phyloP scores from a whole-genome alignment of 2,888 invertebrate genomes.

The Agonopterix heracliana region DNA sequence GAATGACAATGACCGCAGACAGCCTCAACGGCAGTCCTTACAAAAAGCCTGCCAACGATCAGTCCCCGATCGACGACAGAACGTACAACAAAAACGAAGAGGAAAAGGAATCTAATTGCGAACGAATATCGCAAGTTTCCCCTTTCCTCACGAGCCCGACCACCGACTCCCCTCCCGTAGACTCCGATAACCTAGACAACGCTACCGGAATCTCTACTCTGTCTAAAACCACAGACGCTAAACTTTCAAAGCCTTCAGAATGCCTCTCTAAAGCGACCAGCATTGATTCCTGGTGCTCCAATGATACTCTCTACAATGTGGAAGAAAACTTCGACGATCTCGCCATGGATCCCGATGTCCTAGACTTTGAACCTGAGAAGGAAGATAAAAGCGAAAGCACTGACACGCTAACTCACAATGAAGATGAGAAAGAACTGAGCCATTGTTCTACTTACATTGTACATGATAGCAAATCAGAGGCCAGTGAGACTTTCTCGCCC shows the following conservation, averaged over 20 bases:
- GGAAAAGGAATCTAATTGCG: slow-evolving; percentile 49
- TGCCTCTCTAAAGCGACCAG: slow-evolving; percentile 74
- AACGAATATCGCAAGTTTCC: slow-evolving; percentile 61
- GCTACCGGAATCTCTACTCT: slow-evolving; percentile 62
- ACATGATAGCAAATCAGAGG: slow-evolving; percentile 58
- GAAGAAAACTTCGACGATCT: slow-evolving; percentile 76
- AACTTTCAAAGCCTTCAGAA: slow-evolving; percentile 65
- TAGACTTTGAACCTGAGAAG: slow-evolving; percentile 35
- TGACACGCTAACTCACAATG: slow-evolving; percentile 58
- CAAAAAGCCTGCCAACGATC: slow-evolving; percentile 31
- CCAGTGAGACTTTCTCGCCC: slow-evolving; percentile 56
- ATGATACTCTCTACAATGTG: slow-evolving; percentile 79
- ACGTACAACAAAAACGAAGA: slow-evolving; percentile 54
- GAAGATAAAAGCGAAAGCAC: slow-evolving; percentile 56
- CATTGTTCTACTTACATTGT: slow-evolving; percentile 63
- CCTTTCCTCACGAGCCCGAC: slow-evolving; percentile 63
- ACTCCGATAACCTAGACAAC: slow-evolving; percentile 46
- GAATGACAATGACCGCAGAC: slow-evolving; percentile 68
- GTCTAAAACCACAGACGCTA: slow-evolving; percentile 68
- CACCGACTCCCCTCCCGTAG: slow-evolving; percentile 52
- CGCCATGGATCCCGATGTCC: slow-evolving; percentile 51
- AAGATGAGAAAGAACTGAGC: slow-evolving; percentile 53
- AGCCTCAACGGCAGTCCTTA: slow-evolving; percentile 62
- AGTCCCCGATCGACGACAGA: slow-evolving; percentile 48
- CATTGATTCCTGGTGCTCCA: slow-evolving; percentile 80